Percentiles rank a stretch among this genome's conserved stretches.
Conservation (phyloP, 2,113 vertebrate genomes). For the Aviceda subcristata region DNA sequence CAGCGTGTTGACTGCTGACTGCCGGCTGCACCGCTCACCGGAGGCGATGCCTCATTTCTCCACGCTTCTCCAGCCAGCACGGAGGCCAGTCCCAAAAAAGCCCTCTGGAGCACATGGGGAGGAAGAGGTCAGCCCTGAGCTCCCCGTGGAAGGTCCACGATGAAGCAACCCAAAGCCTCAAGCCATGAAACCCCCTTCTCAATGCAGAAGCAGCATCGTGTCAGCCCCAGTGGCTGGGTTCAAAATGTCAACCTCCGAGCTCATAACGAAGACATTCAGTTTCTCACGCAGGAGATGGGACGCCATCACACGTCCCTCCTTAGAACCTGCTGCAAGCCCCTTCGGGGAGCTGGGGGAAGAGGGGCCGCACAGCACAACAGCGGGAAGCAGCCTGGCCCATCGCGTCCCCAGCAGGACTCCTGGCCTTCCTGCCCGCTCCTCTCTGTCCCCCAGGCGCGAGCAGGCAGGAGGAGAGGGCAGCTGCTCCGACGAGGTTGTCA, state of each 20-base stretch:
- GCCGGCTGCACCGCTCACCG: not conserved
- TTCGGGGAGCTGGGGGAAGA: not conserved
- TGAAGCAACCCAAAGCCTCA: not conserved
- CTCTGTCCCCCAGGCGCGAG: not conserved
- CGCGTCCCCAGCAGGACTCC: rapidly evolving
- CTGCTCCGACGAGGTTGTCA: rapidly evolving
- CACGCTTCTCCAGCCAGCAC: rapidly evolving
- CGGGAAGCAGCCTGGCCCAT: not conserved
- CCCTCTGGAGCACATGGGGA: not conserved
- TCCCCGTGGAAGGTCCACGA: not conserved
- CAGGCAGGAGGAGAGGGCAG: not conserved
- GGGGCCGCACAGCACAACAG: not conserved
- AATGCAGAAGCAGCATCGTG: not conserved
- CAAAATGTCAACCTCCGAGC: not conserved
- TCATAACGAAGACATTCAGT: not conserved
- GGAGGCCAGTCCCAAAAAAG: rapidly evolving
- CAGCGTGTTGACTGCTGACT: not conserved
- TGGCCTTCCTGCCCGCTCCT: not conserved
- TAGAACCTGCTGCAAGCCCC: not conserved
- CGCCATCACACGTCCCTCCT: not conserved
- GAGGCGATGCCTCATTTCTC: not conserved
- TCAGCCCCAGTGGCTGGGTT: not conserved
- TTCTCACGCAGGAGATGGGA: not conserved
- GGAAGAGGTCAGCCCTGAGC: not conserved
- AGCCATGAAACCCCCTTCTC: not conserved